A percentile compares a stretch with the other conserved stretches of the same genome.
These are phyloP conservation scores for Luehdorfia chinensis DNA, from an alignment of 1,140 invertebrate species.

Conservation along the genomic window DNA sequence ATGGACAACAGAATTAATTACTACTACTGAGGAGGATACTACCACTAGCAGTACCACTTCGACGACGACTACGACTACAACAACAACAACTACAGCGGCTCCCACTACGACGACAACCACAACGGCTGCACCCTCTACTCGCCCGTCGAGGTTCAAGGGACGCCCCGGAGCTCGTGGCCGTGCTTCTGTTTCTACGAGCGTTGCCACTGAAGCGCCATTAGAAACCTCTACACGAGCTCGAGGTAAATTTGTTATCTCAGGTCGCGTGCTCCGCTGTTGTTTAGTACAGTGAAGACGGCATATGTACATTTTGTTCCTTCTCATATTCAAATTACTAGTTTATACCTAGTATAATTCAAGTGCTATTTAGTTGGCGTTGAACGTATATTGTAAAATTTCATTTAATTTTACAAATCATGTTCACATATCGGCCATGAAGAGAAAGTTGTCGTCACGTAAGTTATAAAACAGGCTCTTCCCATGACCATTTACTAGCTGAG, in stretches of 20 bases:
- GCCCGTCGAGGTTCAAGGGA: constrained; percentile 61
- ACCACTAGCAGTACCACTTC: constrained; percentile 79
- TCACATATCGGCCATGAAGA: constrained; percentile 8
- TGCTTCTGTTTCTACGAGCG: constrained; percentile 39
- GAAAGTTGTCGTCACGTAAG: constrained; percentile 15
- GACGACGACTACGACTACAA: constrained; percentile 78
- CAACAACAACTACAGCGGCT: constrained; percentile 54
- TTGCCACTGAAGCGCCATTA: constrained; percentile 57
- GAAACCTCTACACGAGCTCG: constrained; percentile 57
- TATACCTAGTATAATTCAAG: not conserved
- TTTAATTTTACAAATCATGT: constrained; percentile 15
- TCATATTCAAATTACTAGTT: not conserved
- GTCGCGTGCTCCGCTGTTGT: too few relatives aligned
- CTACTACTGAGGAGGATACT: constrained; percentile 78
- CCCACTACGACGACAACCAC: constrained; percentile 45
- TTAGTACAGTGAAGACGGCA: too few relatives aligned
- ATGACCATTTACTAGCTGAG: constrained; percentile 14
- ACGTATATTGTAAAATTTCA: constrained; percentile 8
- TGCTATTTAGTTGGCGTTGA: too few relatives aligned
- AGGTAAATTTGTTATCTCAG: constrained; percentile 40
- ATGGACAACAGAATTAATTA: constrained; percentile 61
- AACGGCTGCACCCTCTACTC: constrained; percentile 41
- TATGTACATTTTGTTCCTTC: not conserved
- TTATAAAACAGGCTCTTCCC: constrained; percentile 15
- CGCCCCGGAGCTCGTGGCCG: constrained; percentile 48